phyloP scores from a whole-genome alignment of 2,888 invertebrate species.

The Drosophila maculinotata region DNA sequence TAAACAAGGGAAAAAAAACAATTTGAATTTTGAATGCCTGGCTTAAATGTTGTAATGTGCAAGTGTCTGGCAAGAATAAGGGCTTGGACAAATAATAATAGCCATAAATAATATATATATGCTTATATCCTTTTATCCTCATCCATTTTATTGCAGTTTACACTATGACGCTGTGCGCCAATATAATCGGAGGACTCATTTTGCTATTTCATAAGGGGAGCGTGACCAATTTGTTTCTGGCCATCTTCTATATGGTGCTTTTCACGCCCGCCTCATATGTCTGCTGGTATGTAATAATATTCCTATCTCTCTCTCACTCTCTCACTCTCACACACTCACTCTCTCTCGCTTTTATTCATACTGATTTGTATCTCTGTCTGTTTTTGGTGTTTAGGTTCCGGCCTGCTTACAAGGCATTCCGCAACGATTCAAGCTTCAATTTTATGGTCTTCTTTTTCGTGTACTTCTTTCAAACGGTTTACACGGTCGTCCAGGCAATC shows the following conservation, averaged over 20 bases:
- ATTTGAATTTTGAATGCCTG: no score
- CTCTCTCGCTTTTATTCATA: neutral
- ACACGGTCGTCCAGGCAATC: constrained; percentile 94
- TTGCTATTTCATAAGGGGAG: constrained; percentile 88
- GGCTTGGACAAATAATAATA: no score
- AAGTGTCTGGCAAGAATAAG: no score
- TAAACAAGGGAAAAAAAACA: no score
- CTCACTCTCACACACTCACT: neutral
- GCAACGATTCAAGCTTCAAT: constrained; percentile 99
- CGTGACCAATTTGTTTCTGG: constrained; percentile 92
- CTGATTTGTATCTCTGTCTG: constrained; percentile 11
- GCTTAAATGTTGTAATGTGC: no score
- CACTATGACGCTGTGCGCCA: constrained; percentile 92
- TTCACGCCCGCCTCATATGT: constrained; percentile 99
- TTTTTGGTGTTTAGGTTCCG: constrained; percentile 88
- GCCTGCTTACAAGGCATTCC: constrained; percentile 99
- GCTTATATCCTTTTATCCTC: no score
- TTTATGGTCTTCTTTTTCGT: constrained; percentile 99
- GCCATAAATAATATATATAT: no score
- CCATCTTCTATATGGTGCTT: constrained; percentile 94
- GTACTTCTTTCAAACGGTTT: constrained; percentile 97
- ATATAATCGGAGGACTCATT: constrained; percentile 94
- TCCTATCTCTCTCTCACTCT: neutral
- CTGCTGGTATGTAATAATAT: constrained; percentile 90
- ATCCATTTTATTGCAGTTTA: constrained; percentile 89